Evolutionary conservation across 1,140 invertebrate genomes (phyloP).

Genomic region (Philopotamus ludificatus): DNA sequence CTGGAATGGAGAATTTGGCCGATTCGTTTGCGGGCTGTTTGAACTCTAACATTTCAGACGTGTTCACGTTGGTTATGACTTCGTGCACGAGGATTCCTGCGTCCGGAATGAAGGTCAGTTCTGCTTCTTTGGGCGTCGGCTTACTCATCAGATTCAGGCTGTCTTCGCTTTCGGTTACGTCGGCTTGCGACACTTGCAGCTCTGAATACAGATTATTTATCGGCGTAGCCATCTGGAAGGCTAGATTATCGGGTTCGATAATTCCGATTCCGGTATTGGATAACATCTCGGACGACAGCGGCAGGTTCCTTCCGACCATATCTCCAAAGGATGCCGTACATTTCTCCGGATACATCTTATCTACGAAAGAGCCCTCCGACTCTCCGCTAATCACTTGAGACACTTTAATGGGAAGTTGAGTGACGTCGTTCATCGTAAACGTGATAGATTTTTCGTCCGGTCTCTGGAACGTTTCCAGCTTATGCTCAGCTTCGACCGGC

Average conservation of each 20-base stretch:
- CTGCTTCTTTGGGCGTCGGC: constrained; percentile 42
- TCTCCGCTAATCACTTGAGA: constrained; percentile 35
- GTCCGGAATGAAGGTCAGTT: constrained; percentile 46
- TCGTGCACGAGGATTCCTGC: constrained; percentile 49
- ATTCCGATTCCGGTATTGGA: constrained; percentile 30
- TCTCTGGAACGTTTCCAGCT: constrained; percentile 39
- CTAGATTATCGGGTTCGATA: constrained; percentile 24
- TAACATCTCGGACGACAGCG: constrained; percentile 27
- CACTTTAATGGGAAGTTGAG: constrained; percentile 33
- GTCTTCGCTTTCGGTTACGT: constrained; percentile 47
- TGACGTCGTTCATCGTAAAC: constrained; percentile 18
- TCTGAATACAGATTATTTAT: constrained; percentile 25
- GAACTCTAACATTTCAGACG: constrained; percentile 42
- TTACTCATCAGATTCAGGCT: constrained; percentile 42
- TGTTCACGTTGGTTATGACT: constrained; percentile 41
- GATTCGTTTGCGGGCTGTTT: constrained; percentile 31
- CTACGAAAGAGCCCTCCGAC: constrained; percentile 23
- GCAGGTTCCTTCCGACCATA: constrained; percentile 30
- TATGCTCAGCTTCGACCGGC: constrained; percentile 39
- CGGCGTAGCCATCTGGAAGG: constrained; percentile 23
- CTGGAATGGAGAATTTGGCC: constrained; percentile 20
- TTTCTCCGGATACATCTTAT: not conserved
- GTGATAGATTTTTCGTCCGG: constrained; percentile 41
- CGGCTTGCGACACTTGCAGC: constrained; percentile 40
- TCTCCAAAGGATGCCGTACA: constrained; percentile 26